Conservation (phyloP, 2,888 invertebrate genomes). For the Zele albiditarsus region DNA sequence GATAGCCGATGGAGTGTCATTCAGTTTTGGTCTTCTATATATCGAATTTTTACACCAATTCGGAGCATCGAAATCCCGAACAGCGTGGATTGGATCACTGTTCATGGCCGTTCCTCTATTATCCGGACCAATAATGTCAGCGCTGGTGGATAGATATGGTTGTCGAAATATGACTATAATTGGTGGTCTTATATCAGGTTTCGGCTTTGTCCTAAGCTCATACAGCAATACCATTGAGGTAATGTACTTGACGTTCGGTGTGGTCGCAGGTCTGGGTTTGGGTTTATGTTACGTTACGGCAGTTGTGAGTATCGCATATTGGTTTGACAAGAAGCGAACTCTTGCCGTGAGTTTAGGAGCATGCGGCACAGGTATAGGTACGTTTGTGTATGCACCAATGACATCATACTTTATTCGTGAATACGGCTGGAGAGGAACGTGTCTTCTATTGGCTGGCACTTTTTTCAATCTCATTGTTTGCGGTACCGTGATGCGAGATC, state of each 20-base stretch:
- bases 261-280: slow-evolving; percentile 88
- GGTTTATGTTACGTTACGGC: slow-evolving; percentile 91
- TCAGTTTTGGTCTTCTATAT: slow-evolving; percentile 92
- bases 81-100: slow-evolving; percentile 92
- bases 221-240: slow-evolving; percentile 82
- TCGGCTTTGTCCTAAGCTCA: slow-evolving; percentile 86
- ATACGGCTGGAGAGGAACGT: slow-evolving; percentile 90
- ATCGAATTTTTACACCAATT: slow-evolving; percentile 89
- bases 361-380: slow-evolving; percentile 92
- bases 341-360: slow-evolving; percentile 91
- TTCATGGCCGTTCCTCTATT: slow-evolving; percentile 92
- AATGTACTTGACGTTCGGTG: slow-evolving; percentile 89
- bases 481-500: slow-evolving; percentile 90
- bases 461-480: slow-evolving; percentile 90
- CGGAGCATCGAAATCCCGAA: slow-evolving; percentile 85
- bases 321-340: slow-evolving; percentile 91
- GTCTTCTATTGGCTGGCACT: slow-evolving; percentile 86
- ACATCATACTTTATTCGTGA: slow-evolving; percentile 85
- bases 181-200: slow-evolving; percentile 82
- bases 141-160: slow-evolving; percentile 90
- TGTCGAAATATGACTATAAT: slow-evolving; percentile 84
- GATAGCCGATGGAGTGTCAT: slow-evolving; percentile 94
- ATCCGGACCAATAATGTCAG: slow-evolving; percentile 88
- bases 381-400: slow-evolving; percentile 90
- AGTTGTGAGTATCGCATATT: slow-evolving; percentile 92